Conservation (phyloP, 2,113 vertebrate species). For the Charadrius vociferus region DNA sequence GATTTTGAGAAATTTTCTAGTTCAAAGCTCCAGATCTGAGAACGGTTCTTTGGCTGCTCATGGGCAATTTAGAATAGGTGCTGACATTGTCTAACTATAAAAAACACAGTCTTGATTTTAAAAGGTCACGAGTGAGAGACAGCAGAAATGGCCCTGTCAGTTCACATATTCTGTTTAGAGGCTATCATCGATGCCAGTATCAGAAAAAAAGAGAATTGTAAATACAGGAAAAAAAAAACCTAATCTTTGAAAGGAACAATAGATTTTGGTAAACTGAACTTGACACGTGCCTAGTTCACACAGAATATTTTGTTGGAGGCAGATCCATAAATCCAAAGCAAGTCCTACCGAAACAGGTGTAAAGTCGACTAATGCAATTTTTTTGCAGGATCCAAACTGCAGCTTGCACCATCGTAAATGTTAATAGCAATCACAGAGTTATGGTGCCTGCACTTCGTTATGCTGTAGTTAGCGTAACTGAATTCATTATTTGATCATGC, state of each 20-base stretch:
- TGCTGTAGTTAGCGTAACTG: background rate
- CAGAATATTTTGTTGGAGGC: background rate
- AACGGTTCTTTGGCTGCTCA: background rate
- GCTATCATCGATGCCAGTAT: background rate
- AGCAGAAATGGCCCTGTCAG: background rate
- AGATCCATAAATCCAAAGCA: background rate
- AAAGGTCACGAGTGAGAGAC: background rate
- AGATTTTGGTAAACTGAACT: background rate
- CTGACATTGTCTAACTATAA: background rate
- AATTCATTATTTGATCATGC: conserved; percentile 24
- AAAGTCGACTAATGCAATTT: background rate
- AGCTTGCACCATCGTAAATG: background rate
- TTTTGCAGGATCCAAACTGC: background rate
- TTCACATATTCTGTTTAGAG: background rate
- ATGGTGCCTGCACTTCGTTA: background rate
- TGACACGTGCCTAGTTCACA: background rate
- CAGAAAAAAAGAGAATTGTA: background rate
- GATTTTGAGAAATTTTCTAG: background rate
- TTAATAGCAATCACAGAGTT: background rate
- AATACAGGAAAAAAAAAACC: background rate
- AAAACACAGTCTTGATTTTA: background rate
- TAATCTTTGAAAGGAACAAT: background rate
- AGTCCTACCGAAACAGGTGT: background rate
- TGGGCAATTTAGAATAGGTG: background rate
- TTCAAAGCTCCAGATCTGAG: background rate